phyloP scores from a whole-genome alignment of 2,888 invertebrate genomes.

The Ptilodon capucinus region DNA sequence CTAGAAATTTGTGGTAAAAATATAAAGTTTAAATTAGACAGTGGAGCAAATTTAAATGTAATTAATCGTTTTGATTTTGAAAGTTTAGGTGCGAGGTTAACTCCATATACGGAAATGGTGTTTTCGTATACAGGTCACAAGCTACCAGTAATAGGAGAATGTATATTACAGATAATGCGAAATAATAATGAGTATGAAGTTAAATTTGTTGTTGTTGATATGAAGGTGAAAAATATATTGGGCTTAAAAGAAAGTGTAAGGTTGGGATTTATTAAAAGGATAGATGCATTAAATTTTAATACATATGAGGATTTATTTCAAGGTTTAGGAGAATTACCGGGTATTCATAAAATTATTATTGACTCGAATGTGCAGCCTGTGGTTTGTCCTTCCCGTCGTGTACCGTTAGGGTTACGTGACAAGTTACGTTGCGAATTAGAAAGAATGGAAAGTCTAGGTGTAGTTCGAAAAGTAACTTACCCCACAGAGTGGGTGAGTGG shows the following conservation, averaged over 20 bases:
- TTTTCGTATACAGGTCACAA: neutral
- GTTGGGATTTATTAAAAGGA: slow-evolving; percentile 3
- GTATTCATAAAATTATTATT: slow-evolving; percentile 18
- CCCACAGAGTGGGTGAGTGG: slow-evolving; percentile 26
- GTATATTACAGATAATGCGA: too few relatives aligned
- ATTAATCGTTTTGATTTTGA: neutral
- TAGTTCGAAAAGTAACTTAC: slow-evolving; percentile 8
- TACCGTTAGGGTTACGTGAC: slow-evolving; percentile 25
- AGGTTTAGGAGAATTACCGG: slow-evolving; percentile 23
- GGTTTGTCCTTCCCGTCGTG: slow-evolving; percentile 21
- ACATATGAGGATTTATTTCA: slow-evolving; percentile 20
- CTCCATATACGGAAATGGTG: neutral
- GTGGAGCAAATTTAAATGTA: neutral
- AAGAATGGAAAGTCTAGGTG: slow-evolving; percentile 5
- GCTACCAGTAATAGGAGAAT: neutral
- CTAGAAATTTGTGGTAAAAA: neutral
- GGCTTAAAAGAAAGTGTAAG: slow-evolving; percentile 2
- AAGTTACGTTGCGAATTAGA: slow-evolving; percentile 8
- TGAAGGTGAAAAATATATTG: slow-evolving; percentile 5
- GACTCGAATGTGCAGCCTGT: slow-evolving; percentile 11
- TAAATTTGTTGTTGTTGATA: slow-evolving; percentile 4
- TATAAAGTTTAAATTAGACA: slow-evolving; percentile 1
- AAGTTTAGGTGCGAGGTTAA: neutral
- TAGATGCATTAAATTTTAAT: slow-evolving; percentile 2
- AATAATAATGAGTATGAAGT: neutral